Conservation (phyloP, 2,888 invertebrate genomes). For the Drosophila flavopinicola region DNA sequence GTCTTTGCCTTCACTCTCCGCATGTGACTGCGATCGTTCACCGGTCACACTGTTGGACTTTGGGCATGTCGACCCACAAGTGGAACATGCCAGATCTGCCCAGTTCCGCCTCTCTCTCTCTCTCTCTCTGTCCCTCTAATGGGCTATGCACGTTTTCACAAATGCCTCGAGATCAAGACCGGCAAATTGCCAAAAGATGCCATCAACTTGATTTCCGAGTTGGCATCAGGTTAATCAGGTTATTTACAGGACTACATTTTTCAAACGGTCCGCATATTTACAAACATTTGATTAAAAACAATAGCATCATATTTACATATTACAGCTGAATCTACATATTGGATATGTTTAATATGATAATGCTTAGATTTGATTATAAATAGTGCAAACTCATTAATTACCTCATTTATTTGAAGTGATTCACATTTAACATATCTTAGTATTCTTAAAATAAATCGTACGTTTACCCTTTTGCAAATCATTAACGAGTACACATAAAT, state of each 20-base stretch:
- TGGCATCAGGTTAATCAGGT: slow-evolving; percentile 20
- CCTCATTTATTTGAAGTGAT: too few species aligned
- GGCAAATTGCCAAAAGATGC: slow-evolving; percentile 38
- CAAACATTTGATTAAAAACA: background rate
- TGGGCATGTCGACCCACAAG: slow-evolving; percentile 40
- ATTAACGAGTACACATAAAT: background rate
- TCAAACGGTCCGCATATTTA: background rate
- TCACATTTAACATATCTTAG: too few species aligned
- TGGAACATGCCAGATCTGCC: slow-evolving; percentile 38
- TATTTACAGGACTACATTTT: slow-evolving; percentile 1
- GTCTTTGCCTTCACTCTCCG: slow-evolving; percentile 14
- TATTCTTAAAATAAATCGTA: too few species aligned
- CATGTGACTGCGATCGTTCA: slow-evolving; percentile 40
- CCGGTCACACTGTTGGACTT: slow-evolving; percentile 37
- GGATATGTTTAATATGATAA: too few species aligned
- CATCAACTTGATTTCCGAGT: slow-evolving; percentile 29
- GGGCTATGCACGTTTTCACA: slow-evolving; percentile 28
- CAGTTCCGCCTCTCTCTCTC: slow-evolving; percentile 5
- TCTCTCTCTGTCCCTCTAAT: background rate
- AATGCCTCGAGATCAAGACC: slow-evolving; percentile 1
- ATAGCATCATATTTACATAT: too few species aligned
- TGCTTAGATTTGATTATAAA: too few species aligned
- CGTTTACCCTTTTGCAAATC: background rate
- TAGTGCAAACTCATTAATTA: too few species aligned
- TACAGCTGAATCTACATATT: too few species aligned